Evolutionary conservation across 2,113 vertebrate species (phyloP).

Genomic region (Elanoides forficatus): DNA sequence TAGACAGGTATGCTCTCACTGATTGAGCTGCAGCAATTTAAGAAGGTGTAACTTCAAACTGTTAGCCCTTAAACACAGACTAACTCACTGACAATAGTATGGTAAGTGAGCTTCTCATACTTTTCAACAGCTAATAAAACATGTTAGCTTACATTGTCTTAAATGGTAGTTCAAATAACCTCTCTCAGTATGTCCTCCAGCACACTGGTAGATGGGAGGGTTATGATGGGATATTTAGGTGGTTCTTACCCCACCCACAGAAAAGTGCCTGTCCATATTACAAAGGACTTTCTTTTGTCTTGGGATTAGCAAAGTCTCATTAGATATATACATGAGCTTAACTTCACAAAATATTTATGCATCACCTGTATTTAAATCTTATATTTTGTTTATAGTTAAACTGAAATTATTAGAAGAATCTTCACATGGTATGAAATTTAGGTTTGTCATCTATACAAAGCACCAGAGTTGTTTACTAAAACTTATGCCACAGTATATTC

Average conservation of each 20-base stretch:
- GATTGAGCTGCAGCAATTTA: not conserved
- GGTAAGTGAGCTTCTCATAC: not conserved
- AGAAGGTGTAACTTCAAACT: accelerated
- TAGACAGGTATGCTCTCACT: not conserved
- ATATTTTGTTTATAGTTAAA: not conserved
- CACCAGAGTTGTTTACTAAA: not conserved
- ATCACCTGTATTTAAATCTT: not conserved
- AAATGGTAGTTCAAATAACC: not conserved
- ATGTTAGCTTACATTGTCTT: accelerated
- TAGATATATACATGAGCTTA: not conserved
- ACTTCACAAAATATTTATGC: not conserved
- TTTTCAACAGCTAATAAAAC: not conserved
- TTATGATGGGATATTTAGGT: not conserved
- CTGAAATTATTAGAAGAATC: not conserved
- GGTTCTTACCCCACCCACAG: not conserved
- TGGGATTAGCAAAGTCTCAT: not conserved
- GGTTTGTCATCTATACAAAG: not conserved
- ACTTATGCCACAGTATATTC: not conserved
- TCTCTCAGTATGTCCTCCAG: not conserved
- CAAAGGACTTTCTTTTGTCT: not conserved
- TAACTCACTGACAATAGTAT: no score
- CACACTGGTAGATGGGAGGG: not conserved
- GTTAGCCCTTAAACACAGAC: not conserved
- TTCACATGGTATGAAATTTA: not conserved
- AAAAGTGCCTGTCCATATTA: not conserved